Conservation (phyloP, 2,888 invertebrate genomes). For the Physocephala rufipes region DNA sequence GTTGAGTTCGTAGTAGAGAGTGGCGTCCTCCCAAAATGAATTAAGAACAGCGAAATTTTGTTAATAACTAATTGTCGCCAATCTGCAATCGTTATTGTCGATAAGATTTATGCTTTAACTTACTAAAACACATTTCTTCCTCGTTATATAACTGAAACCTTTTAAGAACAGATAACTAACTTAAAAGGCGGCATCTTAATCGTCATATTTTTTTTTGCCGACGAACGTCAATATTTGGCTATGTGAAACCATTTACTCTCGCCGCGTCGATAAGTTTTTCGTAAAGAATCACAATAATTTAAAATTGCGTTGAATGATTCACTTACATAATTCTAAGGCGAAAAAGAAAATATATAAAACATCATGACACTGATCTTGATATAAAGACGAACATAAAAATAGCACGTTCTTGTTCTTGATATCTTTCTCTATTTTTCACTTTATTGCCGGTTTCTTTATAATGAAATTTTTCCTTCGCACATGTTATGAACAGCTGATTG, state of each 20-base stretch:
- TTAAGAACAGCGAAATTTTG: neutral
- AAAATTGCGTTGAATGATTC: too few relatives aligned
- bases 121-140: too few relatives aligned
- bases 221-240: too few relatives aligned
- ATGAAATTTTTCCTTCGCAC: neutral
- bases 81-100: neutral
- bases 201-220: neutral
- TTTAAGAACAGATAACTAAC: neutral
- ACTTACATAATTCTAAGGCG: too few relatives aligned
- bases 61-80: neutral
- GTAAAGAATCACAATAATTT: too few relatives aligned
- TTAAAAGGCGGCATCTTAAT: too few relatives aligned
- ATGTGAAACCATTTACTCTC: too few relatives aligned
- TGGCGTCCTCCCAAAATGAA: neutral
- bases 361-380: neutral
- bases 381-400: neutral
- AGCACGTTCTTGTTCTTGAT: too few relatives aligned
- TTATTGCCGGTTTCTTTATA: neutral
- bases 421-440: neutral
- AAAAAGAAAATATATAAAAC: neutral
- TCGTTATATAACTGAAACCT: too few relatives aligned
- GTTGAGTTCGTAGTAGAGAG: neutral
- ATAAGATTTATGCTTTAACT: too few relatives aligned
- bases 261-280: too few relatives aligned
- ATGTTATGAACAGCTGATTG: constrained; percentile 5